Evolutionary conservation across 1,140 invertebrate genomes (phyloP), one percentile per base, ranked within the genome.

Genomic region (Lepidurus packardi): DNA sequence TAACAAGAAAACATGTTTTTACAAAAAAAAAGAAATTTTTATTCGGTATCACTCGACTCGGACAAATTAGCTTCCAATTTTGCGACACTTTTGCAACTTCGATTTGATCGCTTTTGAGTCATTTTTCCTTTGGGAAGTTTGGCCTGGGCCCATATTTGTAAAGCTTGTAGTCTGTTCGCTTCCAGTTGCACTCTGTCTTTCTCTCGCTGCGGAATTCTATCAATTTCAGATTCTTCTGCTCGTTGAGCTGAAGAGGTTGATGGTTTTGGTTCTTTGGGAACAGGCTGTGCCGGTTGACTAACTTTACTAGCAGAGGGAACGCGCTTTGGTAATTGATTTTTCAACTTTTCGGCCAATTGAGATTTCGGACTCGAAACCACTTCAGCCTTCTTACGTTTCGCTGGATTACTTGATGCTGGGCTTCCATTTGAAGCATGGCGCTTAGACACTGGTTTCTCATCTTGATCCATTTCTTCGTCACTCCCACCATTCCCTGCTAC

Each of bases 91-190:
- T 65, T 13, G 6, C 53, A 1, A 65, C 53, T 65, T 65, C 16
- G 21, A 7, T 65, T 65, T 16, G 53, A 0, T 65, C 53, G 16
- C 21, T 65, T 16, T 65, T 3, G 53, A n/a, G 53, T 21, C 21
- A 21, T 80, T 81, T 34, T 80, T 73, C 77, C 24, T 53, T 73
- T 53, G 75, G 43, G 53, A 24, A n/a, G 24, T 41, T 81, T 81
- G 21, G 78, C 80, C 83, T 90, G 92, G 81, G 90, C 88, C 81
- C 92, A 90, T 77, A 92, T 80, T 84, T 93, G 91, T 73, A 93
- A 92, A 10, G 93, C 92, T 84, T 91, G 90, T 47, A 91, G 81
- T 85, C 92, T 94, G 74, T 89, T 91, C 81, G 90, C 86, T 45
- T 91, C 83, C 65, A 90, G 84, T 81, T 88, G 87, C 78, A 86